Evolutionary conservation across 2,888 invertebrate genomes (phyloP).

Genomic region (Mythimna impura): DNA sequence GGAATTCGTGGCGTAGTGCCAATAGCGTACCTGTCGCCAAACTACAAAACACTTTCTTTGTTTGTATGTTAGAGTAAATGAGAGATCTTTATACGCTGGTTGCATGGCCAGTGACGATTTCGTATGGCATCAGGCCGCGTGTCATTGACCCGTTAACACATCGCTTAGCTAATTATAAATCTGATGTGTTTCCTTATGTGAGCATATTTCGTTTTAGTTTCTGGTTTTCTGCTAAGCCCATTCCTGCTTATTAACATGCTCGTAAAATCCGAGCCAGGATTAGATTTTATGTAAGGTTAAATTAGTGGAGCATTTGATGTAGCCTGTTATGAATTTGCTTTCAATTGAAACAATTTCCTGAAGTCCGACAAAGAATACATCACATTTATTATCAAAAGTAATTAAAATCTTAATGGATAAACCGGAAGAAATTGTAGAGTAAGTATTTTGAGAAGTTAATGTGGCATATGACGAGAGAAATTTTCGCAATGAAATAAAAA

Average conservation of each 20-base stretch:
- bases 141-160: slow-evolving; percentile 89
- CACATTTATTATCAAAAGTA: slow-evolving; percentile 23
- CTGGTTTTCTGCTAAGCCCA: slow-evolving; percentile 59
- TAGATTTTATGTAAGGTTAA: slow-evolving; percentile 49
- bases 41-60: slow-evolving; percentile 61
- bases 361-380: background rate
- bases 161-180: slow-evolving; percentile 86
- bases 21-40: slow-evolving; percentile 74
- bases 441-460: slow-evolving; percentile 1
- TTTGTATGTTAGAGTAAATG: slow-evolving; percentile 37
- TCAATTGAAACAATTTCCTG: slow-evolving; percentile 19
- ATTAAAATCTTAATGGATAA: slow-evolving; percentile 21
- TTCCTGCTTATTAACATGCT: slow-evolving; percentile 50
- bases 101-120: slow-evolving; percentile 71
- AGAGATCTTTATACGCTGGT: slow-evolving; percentile 72
- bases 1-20: slow-evolving; percentile 75
- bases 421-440: slow-evolving; percentile 13
- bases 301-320: slow-evolving; percentile 39
- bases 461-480: slow-evolving; percentile 2
- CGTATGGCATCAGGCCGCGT: slow-evolving; percentile 76
- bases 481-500: slow-evolving; percentile 6
- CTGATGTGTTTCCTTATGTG: slow-evolving; percentile 79
- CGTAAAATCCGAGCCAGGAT: slow-evolving; percentile 53
- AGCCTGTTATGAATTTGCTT: slow-evolving; percentile 39
- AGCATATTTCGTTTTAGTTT: slow-evolving; percentile 62